A percentile compares a stretch with the other conserved stretches of the same genome.
Evolutionary conservation across 92 coral and sea anemone species (phyloP).

Genomic region (Nematostella vectensis): DNA sequence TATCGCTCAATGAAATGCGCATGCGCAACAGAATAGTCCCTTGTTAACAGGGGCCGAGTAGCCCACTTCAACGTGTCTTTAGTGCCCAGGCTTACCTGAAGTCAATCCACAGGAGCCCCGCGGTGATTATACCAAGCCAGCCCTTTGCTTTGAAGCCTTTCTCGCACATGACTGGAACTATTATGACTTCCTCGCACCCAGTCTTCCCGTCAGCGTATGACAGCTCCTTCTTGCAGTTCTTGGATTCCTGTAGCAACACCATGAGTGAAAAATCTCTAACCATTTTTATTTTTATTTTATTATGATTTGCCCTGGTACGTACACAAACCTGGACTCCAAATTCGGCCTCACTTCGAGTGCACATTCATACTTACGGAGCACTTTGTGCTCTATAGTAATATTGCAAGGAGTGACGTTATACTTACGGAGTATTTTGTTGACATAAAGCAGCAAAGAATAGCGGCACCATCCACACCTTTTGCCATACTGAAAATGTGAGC

Average conservation of each 20-base stretch:
- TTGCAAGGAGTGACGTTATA: not conserved
- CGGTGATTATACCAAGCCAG: conserved; percentile 78
- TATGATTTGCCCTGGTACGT: not conserved
- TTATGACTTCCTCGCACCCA: conserved; percentile 30
- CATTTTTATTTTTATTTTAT: too few relatives aligned
- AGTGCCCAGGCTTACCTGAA: conserved; percentile 73
- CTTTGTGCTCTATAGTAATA: not conserved
- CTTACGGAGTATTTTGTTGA: conserved; percentile 47
- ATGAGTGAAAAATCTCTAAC: not conserved
- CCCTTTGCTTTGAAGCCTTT: conserved; percentile 73
- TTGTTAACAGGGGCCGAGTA: too few relatives aligned
- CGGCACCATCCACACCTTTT: conserved; percentile 64
- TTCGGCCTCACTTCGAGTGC: too few relatives aligned
- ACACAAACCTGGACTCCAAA: too few relatives aligned
- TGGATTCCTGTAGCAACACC: conserved; percentile 41
- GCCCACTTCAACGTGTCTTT: too few relatives aligned
- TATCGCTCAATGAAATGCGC: too few relatives aligned
- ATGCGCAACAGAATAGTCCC: too few relatives aligned
- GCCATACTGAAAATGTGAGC: conserved; percentile 80
- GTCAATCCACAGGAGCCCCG: conserved; percentile 79
- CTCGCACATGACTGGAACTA: conserved; percentile 72
- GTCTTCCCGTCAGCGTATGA: conserved; percentile 61
- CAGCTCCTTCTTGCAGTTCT: conserved; percentile 77
- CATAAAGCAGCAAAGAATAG: conserved; percentile 80
- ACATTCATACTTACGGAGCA: not conserved